Conservation (phyloP, 1,140 invertebrate species). For the Drosophila ananassae region DNA sequence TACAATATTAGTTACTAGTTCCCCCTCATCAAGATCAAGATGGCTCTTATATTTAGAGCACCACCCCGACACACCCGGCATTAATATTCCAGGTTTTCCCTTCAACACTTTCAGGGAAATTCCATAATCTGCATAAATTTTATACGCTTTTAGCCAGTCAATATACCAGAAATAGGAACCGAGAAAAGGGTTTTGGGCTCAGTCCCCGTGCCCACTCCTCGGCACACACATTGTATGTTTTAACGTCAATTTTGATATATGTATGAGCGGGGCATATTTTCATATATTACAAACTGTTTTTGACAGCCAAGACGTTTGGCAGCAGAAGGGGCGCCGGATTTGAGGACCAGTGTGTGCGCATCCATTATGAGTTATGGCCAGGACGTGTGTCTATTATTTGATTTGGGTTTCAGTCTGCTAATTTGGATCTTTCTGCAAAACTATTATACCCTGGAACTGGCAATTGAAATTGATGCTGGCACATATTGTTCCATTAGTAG, state of each 20-base stretch:
- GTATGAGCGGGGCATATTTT: conserved; percentile 60
- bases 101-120: conserved; percentile 14
- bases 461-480: background rate
- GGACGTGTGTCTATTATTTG: conserved; percentile 47
- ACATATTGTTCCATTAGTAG: no score
- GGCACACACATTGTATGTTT: conserved; percentile 54
- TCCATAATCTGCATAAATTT: conserved; percentile 64
- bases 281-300: conserved; percentile 77
- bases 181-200: background rate
- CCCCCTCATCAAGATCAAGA: background rate
- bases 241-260: conserved; percentile 78
- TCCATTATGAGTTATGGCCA: conserved; percentile 58
- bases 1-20: background rate
- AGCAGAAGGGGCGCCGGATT: background rate
- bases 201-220: background rate
- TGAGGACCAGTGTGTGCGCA: conserved; percentile 10
- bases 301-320: conserved; percentile 58
- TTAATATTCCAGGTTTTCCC: background rate
- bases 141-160: conserved; percentile 53
- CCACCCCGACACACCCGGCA: background rate
- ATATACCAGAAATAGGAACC: conserved; percentile 28
- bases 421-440: conserved; percentile 31
- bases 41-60: background rate
- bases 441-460: conserved; percentile 40
- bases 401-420: conserved; percentile 60